A percentile compares a stretch with the other conserved stretches of the same genome.
Evolutionary conservation across 1,140 invertebrate species (phyloP).

Genomic region (Babylonia areolata): DNA sequence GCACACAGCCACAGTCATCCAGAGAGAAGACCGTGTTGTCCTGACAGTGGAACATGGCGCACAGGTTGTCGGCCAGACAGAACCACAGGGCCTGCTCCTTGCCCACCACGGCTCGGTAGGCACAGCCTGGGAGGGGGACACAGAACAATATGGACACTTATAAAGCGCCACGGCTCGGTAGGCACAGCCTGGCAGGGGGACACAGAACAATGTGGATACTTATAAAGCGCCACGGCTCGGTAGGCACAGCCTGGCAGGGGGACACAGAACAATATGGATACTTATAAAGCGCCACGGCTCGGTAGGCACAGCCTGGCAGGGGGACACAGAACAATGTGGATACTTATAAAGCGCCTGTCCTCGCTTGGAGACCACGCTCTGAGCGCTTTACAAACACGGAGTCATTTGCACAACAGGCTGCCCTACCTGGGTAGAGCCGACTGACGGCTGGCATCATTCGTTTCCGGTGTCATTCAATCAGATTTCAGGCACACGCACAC

Average conservation of each 20-base stretch:
- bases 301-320: no score
- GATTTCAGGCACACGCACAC: no score
- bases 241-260: conserved; percentile 22
- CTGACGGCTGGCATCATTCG: no score
- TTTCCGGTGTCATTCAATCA: no score
- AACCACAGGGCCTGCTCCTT: conserved; percentile 39
- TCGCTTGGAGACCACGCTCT: no score
- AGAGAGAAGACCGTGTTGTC: conserved; percentile 35
- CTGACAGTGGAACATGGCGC: conserved; percentile 37
- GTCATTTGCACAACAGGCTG: no score
- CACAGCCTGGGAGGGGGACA: conserved; percentile 16
- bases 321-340: conserved; percentile 28
- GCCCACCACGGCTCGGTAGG: conserved; percentile 32
- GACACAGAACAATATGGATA: not conserved
- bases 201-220: conserved; percentile 28
- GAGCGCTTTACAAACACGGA: no score
- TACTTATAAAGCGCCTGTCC: no score
- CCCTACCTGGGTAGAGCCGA: no score
- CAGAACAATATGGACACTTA: not conserved
- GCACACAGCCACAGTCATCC: conserved; percentile 33
- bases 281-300: no score
- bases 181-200: conserved; percentile 26
- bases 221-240: conserved; percentile 21
- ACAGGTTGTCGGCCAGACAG: conserved; percentile 34
- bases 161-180: no score